Evolutionary conservation across 2,888 invertebrate genomes (phyloP).

Genomic region (Brenthis ino): DNA sequence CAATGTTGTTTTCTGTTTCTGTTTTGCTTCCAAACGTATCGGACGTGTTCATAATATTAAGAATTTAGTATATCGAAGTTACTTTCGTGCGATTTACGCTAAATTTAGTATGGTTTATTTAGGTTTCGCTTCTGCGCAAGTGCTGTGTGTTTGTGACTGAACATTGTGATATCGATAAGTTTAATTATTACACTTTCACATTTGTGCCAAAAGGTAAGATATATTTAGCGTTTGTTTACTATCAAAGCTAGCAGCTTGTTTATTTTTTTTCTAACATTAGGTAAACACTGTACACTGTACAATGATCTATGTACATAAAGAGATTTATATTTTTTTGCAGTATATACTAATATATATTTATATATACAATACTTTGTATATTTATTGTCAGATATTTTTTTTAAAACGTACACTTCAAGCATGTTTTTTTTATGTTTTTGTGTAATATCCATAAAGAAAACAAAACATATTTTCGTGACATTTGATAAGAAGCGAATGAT

Average conservation of each 20-base stretch:
- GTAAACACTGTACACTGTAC: too few species aligned
- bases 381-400: too few species aligned
- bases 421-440: background rate
- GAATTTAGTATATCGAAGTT: slow-evolving; percentile 41
- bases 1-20: slow-evolving; percentile 49
- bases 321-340: too few species aligned
- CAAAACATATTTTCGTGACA: slow-evolving; percentile 8
- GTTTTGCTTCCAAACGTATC: slow-evolving; percentile 57
- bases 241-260: too few species aligned
- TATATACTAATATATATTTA: too few species aligned
- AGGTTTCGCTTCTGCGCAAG: slow-evolving; percentile 58
- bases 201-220: slow-evolving; percentile 68
- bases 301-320: too few species aligned
- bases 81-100: slow-evolving; percentile 48
- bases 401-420: too few species aligned
- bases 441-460: slow-evolving; percentile 6
- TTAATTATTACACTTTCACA: slow-evolving; percentile 59
- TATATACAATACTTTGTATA: too few species aligned
- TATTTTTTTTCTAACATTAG: too few species aligned
- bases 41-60: slow-evolving; percentile 46
- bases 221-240: background rate
- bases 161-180: slow-evolving; percentile 44
- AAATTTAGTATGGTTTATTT: slow-evolving; percentile 70
- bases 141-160: slow-evolving; percentile 48
- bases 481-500: slow-evolving; percentile 9